These are phyloP conservation scores for Bombus polaris DNA, from an alignment of 1,140 invertebrate species.

Conservation along the genomic window DNA sequence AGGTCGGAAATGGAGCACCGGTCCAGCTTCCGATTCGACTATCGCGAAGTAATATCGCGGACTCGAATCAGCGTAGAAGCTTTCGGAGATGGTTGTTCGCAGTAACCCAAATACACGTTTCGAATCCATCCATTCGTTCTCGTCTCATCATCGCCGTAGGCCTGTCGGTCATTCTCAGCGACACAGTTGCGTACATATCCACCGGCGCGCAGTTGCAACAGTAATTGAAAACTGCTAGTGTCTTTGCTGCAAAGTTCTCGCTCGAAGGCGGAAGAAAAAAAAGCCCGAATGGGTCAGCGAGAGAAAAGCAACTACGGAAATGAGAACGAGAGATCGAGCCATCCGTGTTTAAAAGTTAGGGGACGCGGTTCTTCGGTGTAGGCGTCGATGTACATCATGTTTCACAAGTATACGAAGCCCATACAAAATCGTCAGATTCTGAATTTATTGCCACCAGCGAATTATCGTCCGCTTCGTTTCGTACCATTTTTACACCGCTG, in stretches of 20 bases:
- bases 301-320: slow-evolving; percentile 8
- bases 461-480: no score
- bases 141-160: slow-evolving; percentile 33
- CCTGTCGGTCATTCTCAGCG: slow-evolving; percentile 37
- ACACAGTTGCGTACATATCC: slow-evolving; percentile 41
- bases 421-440: neutral
- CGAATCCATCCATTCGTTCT: slow-evolving; percentile 28
- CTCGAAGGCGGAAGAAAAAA: neutral
- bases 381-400: neutral
- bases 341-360: neutral
- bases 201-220: neutral
- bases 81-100: slow-evolving; percentile 26
- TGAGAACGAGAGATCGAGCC: slow-evolving; percentile 8
- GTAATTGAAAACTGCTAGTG: slow-evolving; percentile 30
- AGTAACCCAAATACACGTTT: slow-evolving; percentile 50
- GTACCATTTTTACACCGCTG: no score
- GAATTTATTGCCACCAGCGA: no score
- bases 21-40: neutral
- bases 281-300: neutral
- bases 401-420: neutral
- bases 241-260: neutral
- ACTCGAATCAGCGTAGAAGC: slow-evolving; percentile 14
- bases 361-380: neutral
- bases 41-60: slow-evolving; percentile 23
- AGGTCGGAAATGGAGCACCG: neutral